phyloP scores from a whole-genome alignment of 2,113 vertebrate species.

The Stomatorhinus ivindoensis region DNA sequence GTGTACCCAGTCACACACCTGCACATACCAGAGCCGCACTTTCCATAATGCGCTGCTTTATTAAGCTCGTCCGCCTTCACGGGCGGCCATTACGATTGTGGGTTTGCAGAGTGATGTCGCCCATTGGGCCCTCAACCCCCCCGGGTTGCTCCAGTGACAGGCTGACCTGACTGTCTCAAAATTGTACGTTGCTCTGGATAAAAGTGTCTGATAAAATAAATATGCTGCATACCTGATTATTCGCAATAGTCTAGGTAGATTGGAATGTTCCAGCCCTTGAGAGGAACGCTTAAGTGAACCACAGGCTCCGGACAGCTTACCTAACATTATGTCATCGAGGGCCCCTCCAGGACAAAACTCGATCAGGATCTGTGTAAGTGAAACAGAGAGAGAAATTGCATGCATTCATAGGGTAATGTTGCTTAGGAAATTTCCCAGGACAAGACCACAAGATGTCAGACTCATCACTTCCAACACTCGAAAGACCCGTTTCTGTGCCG shows the following conservation, averaged over 20 bases:
- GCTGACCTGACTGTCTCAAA: background rate
- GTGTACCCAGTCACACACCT: background rate
- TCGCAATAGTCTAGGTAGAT: background rate
- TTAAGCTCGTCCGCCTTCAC: background rate
- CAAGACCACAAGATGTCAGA: background rate
- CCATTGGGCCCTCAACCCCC: background rate
- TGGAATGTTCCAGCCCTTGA: background rate
- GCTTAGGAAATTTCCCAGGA: background rate
- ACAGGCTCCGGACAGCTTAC: constrained; percentile 36
- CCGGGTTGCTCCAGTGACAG: background rate
- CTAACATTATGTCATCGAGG: constrained; percentile 56
- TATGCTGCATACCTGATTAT: background rate
- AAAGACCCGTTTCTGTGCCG: background rate
- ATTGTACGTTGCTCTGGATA: background rate
- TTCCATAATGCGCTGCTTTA: background rate
- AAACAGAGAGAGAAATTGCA: background rate
- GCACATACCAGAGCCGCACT: background rate
- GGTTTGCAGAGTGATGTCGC: background rate
- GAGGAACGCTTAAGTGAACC: background rate
- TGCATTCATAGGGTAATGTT: background rate
- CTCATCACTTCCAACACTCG: background rate
- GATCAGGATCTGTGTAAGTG: constrained; percentile 50
- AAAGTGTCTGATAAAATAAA: background rate
- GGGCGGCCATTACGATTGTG: background rate
- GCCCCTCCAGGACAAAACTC: constrained; percentile 65